Evolutionary conservation across 2,797 vertebrate species (phyloP), one percentile per base, ranked within the genome.

Genomic region (Acridotheres tristis): DNA sequence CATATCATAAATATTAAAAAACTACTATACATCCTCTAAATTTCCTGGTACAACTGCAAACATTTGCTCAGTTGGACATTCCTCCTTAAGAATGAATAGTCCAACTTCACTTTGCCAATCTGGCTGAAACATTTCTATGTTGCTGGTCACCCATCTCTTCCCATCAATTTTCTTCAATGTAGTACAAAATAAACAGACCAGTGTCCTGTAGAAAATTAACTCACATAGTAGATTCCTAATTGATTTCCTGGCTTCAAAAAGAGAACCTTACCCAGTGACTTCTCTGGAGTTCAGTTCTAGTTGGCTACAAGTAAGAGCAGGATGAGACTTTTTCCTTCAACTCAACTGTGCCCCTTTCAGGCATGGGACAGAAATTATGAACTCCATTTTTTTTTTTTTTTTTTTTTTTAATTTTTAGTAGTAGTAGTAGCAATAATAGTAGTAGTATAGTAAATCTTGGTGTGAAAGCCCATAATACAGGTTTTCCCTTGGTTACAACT

Each of bases 1-100:
- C 6, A 23, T 45, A 45, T 47, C 14, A 34, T 15, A 59, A 68
- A 42, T 12, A 57, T 59, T 16, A 73, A 85, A 58, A 6, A 81
- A 36, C 3, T 15, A 40, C 8, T 5, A 32, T 1, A 3, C 8
- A 81, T 34, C 21, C 21, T 22, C 11, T 2, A 5, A 20, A 32
- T 62, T 75, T 29, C 7, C 11, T 40, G 8, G 14, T 40, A 10
- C 11, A n/a, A 14, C 15, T n/a, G 45, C 10, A 43, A 83, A 53
- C 26, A 21, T 11, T 71, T 65, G 25, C 13, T 75, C 11, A 25
- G 6, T 22, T 51, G 10, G 13, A 57, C 10, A 5, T 19, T 30
- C 2, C 3, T 48, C 16, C 27, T 57, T 43, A 32, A 36, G 34
- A 77, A 53, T 20, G 12, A 36, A n/a, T 9, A 59, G 21, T 45